phyloP scores from a whole-genome alignment of 2,888 invertebrate genomes.

The Anagyrus pseudococci region DNA sequence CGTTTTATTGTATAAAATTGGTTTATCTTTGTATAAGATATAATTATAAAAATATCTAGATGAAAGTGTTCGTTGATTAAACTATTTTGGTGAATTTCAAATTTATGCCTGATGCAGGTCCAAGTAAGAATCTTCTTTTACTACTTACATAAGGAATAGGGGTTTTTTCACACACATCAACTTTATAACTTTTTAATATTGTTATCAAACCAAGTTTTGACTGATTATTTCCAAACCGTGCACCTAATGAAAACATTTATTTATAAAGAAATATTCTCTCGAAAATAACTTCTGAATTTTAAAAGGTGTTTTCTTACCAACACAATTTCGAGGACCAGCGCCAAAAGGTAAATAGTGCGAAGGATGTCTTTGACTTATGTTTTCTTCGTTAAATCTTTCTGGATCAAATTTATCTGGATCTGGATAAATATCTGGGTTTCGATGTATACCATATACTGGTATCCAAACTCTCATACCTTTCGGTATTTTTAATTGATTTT shows the following conservation, averaged over 20 bases:
- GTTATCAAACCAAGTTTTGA: conserved; percentile 57
- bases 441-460: conserved; percentile 46
- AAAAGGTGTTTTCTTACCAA: conserved; percentile 41
- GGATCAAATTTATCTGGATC: conserved; percentile 49
- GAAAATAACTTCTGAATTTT: too few relatives aligned
- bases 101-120: conserved; percentile 49
- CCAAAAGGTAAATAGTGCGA: conserved; percentile 48
- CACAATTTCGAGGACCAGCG: conserved; percentile 49
- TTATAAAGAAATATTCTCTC: background rate
- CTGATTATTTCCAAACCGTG: conserved; percentile 52
- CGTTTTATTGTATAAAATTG: too few relatives aligned
- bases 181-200: conserved; percentile 52
- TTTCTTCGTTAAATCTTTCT: conserved; percentile 46
- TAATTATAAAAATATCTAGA: background rate
- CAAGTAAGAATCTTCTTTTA: conserved; percentile 43
- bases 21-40: too few relatives aligned
- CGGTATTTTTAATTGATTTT: conserved; percentile 42
- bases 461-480: conserved; percentile 42
- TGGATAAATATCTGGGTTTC: conserved; percentile 47
- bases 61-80: background rate
- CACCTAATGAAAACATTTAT: conserved; percentile 40
- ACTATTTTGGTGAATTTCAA: conserved; percentile 47
- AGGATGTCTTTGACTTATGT: conserved; percentile 39
- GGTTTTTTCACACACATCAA: conserved; percentile 54
- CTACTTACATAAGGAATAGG: conserved; percentile 46